Evolutionary conservation across 2,888 invertebrate genomes (phyloP).

Genomic region (Idaea dimidiata): DNA sequence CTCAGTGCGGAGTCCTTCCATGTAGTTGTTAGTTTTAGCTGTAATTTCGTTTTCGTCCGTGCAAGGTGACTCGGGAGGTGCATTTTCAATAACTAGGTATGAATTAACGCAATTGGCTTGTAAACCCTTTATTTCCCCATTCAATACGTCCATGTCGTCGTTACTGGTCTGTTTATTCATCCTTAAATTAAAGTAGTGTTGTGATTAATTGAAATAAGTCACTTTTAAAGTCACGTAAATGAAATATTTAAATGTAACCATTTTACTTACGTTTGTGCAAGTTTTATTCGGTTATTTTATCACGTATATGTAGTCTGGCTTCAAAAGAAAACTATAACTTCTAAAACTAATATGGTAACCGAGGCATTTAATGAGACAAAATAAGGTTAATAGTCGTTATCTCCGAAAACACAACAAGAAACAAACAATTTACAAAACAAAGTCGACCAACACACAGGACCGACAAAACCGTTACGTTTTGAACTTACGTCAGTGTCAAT

Average conservation of each 20-base stretch:
- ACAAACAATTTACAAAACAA: not conserved
- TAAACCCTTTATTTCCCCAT: constrained; percentile 52
- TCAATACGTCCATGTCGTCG: constrained; percentile 46
- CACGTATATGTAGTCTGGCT: not conserved
- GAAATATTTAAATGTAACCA: not conserved
- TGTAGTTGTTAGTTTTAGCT: constrained; percentile 47
- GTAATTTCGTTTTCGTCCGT: constrained; percentile 38
- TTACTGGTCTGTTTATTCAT: constrained; percentile 49
- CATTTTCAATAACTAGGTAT: constrained; percentile 55
- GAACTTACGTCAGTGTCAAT: not conserved
- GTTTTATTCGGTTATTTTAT: not conserved
- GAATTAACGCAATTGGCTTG: constrained; percentile 51
- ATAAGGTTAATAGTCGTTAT: no score
- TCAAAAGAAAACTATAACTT: not conserved
- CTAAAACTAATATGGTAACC: not conserved
- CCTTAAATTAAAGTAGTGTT: constrained; percentile 33
- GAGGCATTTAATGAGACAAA: not conserved
- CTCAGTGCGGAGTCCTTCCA: constrained; percentile 53
- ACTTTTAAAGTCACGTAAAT: not conserved
- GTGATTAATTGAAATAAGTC: not conserved
- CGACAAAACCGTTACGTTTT: not conserved
- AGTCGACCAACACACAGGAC: no score
- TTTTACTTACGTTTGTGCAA: not conserved
- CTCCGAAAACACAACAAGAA: not conserved
- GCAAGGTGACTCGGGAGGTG: constrained; percentile 33